Evolutionary conservation across 2,797 vertebrate genomes (phyloP).

Genomic region (Cyclura pinguis): DNA sequence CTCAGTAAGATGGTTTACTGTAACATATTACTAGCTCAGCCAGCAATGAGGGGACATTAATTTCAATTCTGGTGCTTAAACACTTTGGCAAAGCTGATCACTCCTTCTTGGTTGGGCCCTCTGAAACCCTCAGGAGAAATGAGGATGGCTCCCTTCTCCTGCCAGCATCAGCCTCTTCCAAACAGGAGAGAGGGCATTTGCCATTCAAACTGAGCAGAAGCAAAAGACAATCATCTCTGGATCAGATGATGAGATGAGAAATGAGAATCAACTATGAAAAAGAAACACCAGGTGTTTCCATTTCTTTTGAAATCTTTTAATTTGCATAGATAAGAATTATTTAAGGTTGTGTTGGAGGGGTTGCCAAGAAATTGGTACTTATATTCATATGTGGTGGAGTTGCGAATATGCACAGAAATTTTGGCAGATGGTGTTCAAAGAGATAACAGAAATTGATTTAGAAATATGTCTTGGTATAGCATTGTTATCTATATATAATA

Average conservation of each 20-base stretch:
- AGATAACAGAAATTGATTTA: too few relatives aligned
- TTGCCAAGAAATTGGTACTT: too few relatives aligned
- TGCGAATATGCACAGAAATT: too few relatives aligned
- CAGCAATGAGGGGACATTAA: slow-evolving; percentile 86
- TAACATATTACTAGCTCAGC: slow-evolving; percentile 89
- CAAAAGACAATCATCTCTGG: background rate
- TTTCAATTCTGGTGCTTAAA: slow-evolving; percentile 90
- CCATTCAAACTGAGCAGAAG: background rate
- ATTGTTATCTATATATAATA: too few relatives aligned
- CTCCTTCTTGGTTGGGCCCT: slow-evolving; percentile 82
- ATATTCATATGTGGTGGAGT: too few relatives aligned
- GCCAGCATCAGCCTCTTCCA: background rate
- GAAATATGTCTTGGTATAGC: too few relatives aligned
- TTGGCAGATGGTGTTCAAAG: too few relatives aligned
- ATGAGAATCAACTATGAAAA: background rate
- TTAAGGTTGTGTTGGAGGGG: too few relatives aligned
- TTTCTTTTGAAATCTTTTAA: background rate
- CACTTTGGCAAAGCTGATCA: slow-evolving; percentile 89
- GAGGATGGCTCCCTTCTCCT: slow-evolving; percentile 14
- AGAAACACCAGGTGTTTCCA: background rate
- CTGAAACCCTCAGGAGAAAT: slow-evolving; percentile 68
- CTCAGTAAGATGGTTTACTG: slow-evolving; percentile 88
- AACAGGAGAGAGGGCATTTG: background rate
- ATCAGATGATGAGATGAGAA: too few relatives aligned
- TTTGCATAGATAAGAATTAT: background rate